Evolutionary conservation across 2,888 invertebrate species (phyloP), one percentile per base, ranked within the genome.

Genomic region (Polietes domitor): DNA sequence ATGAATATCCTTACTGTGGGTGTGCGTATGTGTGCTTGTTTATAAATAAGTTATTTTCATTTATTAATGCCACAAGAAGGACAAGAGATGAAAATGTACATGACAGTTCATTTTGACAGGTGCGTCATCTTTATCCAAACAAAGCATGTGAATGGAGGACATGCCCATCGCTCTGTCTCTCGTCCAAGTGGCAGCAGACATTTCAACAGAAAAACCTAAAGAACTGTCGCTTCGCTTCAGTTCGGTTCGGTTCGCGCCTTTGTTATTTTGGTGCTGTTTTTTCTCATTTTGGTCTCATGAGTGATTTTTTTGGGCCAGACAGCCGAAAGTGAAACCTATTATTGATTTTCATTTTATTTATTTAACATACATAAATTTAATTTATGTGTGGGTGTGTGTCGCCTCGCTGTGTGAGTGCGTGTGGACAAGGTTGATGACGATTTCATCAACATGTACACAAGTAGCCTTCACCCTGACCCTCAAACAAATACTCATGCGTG

Each of bases 61-160:
- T 83, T 80, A 77, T 83, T 80, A 83, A 80, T 41, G 73, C 72
- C 73, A 79, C 53, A 53, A 82, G 72, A 83, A 70, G 72, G 76
- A 80, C 83, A 82, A 77, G 58, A 71, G 73, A 80, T 85, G 79
- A 80, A 81, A 78, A 77, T 80, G 82, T 84, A 76, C 82, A 72
- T 87, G 87, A 86, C 86, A 82, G 82, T 79, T 82, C 77, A 72
- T 79, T 81, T 83, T 86, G 87, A 85, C 84, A 85, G 82, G 80
- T 86, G 83, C 85, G 85, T 81, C 83, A 78, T 83, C 72, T 83
- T 83, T 19, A 75, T 76, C 53, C 41, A 55, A 65, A 41, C 19
- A 12, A 17, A 4, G 41, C 58, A 12, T 32, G 47, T n/a, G 37
- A 7, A 63, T 12, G 21, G 17, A 9, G 26, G 47, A 5, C 41